A percentile compares a stretch with the other conserved stretches of the same genome.
phyloP scores from a whole-genome alignment of 2,113 vertebrate species.

The Notechis scutatus region DNA sequence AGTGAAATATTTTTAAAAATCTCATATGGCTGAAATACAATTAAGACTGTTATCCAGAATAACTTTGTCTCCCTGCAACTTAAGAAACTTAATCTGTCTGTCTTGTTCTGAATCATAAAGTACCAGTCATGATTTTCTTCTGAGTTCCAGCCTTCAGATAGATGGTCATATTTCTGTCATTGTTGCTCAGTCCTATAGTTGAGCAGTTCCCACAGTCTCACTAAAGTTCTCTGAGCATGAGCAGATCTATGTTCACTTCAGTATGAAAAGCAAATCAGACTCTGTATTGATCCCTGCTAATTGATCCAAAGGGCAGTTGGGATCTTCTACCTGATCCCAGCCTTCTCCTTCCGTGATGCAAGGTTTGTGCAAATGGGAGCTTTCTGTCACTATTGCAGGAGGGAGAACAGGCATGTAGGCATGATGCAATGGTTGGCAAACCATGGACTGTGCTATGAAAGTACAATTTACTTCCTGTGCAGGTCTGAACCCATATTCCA shows the following conservation, averaged over 20 bases:
- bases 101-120: not conserved
- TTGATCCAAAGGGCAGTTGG: not conserved
- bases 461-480: not conserved
- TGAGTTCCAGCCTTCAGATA: not conserved
- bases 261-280: not conserved
- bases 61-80: not conserved
- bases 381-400: not conserved
- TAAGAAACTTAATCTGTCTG: not conserved
- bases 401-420: not conserved
- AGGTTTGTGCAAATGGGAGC: not conserved
- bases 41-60: not conserved
- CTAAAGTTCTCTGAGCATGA: not conserved
- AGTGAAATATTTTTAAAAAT: not conserved
- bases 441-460: not conserved
- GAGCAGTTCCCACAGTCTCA: not conserved
- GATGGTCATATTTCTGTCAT: not conserved
- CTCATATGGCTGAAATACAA: not conserved
- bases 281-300: not conserved
- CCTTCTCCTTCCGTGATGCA: not conserved
- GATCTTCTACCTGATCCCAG: not conserved
- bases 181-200: not conserved
- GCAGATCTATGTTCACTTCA: not conserved
- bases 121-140: not conserved
- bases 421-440: not conserved
- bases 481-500: not conserved